These are phyloP conservation scores for Heliothis peltigera DNA, from an alignment of 2,888 invertebrate species.

Conservation along the genomic window DNA sequence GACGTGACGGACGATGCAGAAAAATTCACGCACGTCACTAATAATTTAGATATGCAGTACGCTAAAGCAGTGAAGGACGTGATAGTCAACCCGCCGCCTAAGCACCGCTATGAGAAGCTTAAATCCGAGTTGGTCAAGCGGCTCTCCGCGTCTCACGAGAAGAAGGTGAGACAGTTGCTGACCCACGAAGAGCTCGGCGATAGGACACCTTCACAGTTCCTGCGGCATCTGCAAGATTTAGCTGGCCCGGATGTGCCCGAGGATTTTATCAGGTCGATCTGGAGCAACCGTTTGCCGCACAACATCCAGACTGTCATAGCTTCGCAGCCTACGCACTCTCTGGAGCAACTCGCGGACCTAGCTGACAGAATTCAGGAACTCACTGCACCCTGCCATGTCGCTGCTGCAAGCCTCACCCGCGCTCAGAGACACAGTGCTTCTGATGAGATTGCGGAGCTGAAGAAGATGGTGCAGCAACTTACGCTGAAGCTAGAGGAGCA, in stretches of 20 bases:
- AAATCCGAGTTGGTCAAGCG: background rate
- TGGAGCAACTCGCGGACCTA: slow-evolving; percentile 7
- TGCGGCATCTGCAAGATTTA: background rate
- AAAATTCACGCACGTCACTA: background rate
- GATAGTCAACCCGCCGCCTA: too few relatives aligned
- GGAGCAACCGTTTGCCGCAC: slow-evolving; percentile 4
- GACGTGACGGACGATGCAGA: background rate
- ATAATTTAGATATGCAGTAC: background rate
- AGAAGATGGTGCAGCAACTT: background rate
- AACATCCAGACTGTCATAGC: slow-evolving; percentile 5
- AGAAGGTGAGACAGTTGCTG: slow-evolving; percentile 2
- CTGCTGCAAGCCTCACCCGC: too few relatives aligned
- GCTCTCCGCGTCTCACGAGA: background rate
- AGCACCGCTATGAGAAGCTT: background rate
- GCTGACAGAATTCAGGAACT: slow-evolving; percentile 7
- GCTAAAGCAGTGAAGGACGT: background rate
- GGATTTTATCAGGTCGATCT: background rate
- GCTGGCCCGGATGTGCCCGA: background rate
- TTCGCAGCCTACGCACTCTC: background rate
- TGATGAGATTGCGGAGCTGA: background rate
- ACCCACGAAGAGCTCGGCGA: background rate
- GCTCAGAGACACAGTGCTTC: background rate
- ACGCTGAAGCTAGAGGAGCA: slow-evolving; percentile 1
- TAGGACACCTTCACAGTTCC: background rate
- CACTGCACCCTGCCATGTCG: too few relatives aligned